Evolutionary conservation across 2,888 invertebrate species (phyloP).

Genomic region (Eristalis pertinax): DNA sequence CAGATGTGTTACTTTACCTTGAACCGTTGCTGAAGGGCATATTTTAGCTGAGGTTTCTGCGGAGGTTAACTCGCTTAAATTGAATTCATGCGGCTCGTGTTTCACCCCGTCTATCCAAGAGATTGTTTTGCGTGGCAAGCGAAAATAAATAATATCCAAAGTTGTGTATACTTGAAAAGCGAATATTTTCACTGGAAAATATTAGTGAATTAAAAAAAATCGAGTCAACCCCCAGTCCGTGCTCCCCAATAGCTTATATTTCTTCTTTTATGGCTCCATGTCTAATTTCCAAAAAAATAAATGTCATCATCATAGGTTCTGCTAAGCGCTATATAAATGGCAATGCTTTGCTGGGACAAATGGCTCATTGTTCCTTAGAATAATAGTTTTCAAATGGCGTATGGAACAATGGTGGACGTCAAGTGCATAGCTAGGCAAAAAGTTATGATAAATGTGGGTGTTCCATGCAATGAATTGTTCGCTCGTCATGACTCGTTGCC

Average conservation of each 20-base stretch:
- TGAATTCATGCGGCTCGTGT: neutral
- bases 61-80: neutral
- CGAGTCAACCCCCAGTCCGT: slow-evolving; percentile 1
- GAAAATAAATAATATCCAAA: neutral
- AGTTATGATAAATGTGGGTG: slow-evolving; percentile 71
- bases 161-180: slow-evolving; percentile 9
- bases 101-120: neutral
- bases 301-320: slow-evolving; percentile 67
- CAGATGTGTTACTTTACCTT: neutral
- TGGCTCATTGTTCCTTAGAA: slow-evolving; percentile 70
- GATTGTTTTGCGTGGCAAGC: neutral
- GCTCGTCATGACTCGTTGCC: slow-evolving; percentile 16
- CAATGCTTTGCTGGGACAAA: slow-evolving; percentile 69
- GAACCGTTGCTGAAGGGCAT: neutral
- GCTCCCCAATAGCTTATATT: slow-evolving; percentile 49
- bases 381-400: slow-evolving; percentile 70
- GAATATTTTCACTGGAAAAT: neutral
- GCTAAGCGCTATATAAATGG: slow-evolving; percentile 68
- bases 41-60: neutral
- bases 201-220: slow-evolving; percentile 4
- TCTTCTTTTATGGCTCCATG: slow-evolving; percentile 47
- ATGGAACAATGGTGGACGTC: slow-evolving; percentile 68
- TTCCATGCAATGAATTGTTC: slow-evolving; percentile 57
- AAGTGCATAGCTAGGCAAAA: slow-evolving; percentile 68
- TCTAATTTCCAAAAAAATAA: slow-evolving; percentile 62